Evolutionary conservation across 2,888 invertebrate species (phyloP), one percentile per base, ranked within the genome.

Genomic region (Fissipunctia ypsillon): DNA sequence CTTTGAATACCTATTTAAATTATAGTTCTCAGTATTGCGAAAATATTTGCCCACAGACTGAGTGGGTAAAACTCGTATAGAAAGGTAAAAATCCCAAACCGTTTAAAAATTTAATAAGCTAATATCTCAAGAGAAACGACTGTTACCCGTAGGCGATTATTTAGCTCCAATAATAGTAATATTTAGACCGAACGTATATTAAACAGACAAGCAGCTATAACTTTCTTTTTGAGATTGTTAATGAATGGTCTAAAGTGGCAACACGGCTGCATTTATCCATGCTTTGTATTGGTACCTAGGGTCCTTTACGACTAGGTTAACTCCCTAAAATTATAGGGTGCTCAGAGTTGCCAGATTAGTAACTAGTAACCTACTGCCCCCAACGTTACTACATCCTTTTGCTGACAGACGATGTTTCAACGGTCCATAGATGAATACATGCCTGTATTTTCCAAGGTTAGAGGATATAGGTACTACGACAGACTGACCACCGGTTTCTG

Each of bases 111-210:
- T n/a, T 22, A 45, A 45, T 28, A n/a, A n/a, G 14, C 22, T 59
- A 12, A 48, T 25, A 31, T 22, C n/a, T 75, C 19, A 16, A 59
- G 48, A 43, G 61, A 67, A 77, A 69, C 28, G 48, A 59, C 12
- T 50, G 19, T 9, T 38, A 38, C 1, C 61, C 41, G 43, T 16
- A 14, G 54, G 43, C 64, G 14, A 71, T 78, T 64, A 76, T 81
- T 64, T n/a, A 41, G 19, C 45, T 22, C 22, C 57, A 22, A 54
- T 82, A 78, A 78, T 78, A 71, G 28, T 64, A 54, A 64, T 50
- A 69, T 81, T 81, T 50, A 60, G 35, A 43, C 3, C 31, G 1
- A 25, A 38, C 41, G 16, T 64, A 52, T 64, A 74, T 59, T 67
- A 28, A 38, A 67, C 31, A 38, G 35, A 38, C 14, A 45, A 69